These are phyloP conservation scores for Stenurella melanura DNA, from an alignment of 2,888 invertebrate species.

Conservation along the genomic window DNA sequence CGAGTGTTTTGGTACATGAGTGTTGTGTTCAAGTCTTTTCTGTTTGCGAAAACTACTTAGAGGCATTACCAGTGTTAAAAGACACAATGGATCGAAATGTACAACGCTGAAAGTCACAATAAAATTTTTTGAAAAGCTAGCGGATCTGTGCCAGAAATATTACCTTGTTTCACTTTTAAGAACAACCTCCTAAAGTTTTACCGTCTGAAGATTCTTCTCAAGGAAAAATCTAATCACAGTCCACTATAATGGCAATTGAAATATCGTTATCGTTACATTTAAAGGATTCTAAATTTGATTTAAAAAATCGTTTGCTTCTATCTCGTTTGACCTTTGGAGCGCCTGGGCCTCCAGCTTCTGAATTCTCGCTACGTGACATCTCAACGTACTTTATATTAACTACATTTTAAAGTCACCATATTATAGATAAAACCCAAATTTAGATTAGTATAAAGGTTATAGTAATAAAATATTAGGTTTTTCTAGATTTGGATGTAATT, in stretches of 20 bases:
- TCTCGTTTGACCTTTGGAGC: background rate
- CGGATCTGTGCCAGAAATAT: too few species aligned
- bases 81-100: too few species aligned
- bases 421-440: conserved; percentile 37
- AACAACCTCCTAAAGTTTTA: too few species aligned
- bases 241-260: background rate
- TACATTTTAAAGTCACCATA: conserved; percentile 18
- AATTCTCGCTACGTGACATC: background rate
- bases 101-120: too few species aligned
- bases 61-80: too few species aligned
- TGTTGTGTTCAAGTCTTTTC: too few species aligned
- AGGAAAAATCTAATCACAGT: too few species aligned
- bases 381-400: background rate
- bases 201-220: too few species aligned
- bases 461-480: conserved; percentile 24
- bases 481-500: conserved; percentile 29
- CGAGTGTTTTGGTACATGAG: too few species aligned
- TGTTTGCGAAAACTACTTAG: too few species aligned
- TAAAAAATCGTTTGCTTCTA: background rate
- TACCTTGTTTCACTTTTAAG: too few species aligned
- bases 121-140: too few species aligned
- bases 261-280: background rate
- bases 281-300: background rate
- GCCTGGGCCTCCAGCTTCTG: background rate
- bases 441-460: conserved; percentile 33